A percentile compares a stretch with the other conserved stretches of the same genome.
These are phyloP conservation scores for Semaprochilodus insignis DNA, from an alignment of 2,797 vertebrate species.

Conservation along the genomic window DNA sequence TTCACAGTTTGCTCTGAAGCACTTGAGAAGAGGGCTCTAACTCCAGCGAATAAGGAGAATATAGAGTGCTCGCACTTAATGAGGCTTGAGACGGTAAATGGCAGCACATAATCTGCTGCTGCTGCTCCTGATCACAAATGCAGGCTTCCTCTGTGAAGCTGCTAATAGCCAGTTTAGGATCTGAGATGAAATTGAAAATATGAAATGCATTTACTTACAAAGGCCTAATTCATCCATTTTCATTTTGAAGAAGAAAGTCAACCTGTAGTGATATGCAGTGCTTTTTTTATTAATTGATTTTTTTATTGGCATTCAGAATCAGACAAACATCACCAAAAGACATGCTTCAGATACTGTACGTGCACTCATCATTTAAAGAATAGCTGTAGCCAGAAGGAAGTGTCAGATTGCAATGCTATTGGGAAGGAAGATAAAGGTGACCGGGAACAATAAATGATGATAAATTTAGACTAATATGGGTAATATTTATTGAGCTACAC, in stretches of 20 bases:
- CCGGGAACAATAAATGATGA: too few relatives aligned
- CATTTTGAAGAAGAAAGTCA: neutral
- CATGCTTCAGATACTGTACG: too few relatives aligned
- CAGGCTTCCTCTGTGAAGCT: neutral
- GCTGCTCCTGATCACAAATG: neutral
- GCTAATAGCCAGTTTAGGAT: slow-evolving; percentile 1
- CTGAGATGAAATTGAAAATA: slow-evolving; percentile 6
- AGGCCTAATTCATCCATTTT: neutral
- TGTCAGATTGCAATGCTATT: too few relatives aligned
- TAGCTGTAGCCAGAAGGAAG: too few relatives aligned
- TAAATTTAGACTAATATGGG: too few relatives aligned
- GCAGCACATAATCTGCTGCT: slow-evolving; percentile 1
- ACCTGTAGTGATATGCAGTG: neutral
- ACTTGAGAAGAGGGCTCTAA: slow-evolving; percentile 15
- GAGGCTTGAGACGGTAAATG: slow-evolving; percentile 3
- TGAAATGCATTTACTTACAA: neutral
- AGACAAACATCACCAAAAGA: too few relatives aligned
- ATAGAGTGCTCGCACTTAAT: neutral
- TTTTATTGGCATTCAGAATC: too few relatives aligned
- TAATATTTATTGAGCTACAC: too few relatives aligned
- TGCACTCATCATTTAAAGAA: too few relatives aligned
- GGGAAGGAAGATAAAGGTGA: too few relatives aligned
- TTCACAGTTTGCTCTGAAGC: slow-evolving; percentile 17
- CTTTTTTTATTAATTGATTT: too few relatives aligned
- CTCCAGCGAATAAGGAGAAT: neutral